Conservation (phyloP, 2,797 vertebrate species). For the Chelmon rostratus region DNA sequence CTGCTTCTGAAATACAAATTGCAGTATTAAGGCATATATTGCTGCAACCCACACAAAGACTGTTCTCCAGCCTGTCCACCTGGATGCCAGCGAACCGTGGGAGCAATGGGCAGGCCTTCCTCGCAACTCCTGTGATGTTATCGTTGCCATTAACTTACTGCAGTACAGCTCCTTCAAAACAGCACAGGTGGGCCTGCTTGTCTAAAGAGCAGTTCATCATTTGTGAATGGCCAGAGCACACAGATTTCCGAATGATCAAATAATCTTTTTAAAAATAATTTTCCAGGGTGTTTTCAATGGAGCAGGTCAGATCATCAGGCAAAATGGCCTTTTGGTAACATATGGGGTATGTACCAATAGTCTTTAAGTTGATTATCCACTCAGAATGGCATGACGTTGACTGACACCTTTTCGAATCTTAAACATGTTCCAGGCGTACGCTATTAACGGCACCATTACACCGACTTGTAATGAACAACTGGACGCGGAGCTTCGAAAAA, state of each 20-base stretch:
- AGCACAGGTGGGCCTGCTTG: constrained; percentile 69
- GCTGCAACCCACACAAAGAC: constrained; percentile 77
- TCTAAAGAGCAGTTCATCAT: too few relatives aligned
- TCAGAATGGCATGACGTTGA: background rate
- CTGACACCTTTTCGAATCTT: too few relatives aligned
- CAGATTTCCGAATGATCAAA: background rate
- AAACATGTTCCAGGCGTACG: constrained; percentile 76
- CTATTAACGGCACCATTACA: constrained; percentile 82
- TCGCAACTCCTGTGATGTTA: constrained; percentile 76
- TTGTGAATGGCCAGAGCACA: background rate
- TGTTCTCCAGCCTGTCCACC: constrained; percentile 79
- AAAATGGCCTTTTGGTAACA: constrained; percentile 82
- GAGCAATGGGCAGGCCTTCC: constrained; percentile 83
- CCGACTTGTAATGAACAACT: constrained; percentile 81
- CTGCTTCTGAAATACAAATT: constrained; percentile 13
- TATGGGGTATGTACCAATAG: constrained; percentile 78
- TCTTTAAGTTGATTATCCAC: background rate
- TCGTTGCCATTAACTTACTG: constrained; percentile 83
- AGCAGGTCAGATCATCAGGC: constrained; percentile 81
- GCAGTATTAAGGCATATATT: constrained; percentile 85
- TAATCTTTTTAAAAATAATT: background rate
- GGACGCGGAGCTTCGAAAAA: constrained; percentile 76
- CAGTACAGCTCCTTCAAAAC: constrained; percentile 84
- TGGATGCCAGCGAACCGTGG: constrained; percentile 82
- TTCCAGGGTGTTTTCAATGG: constrained; percentile 80